These are phyloP conservation scores for Lutraria lutraria DNA, from an alignment of 2,888 invertebrate genomes.

Conservation along the genomic window DNA sequence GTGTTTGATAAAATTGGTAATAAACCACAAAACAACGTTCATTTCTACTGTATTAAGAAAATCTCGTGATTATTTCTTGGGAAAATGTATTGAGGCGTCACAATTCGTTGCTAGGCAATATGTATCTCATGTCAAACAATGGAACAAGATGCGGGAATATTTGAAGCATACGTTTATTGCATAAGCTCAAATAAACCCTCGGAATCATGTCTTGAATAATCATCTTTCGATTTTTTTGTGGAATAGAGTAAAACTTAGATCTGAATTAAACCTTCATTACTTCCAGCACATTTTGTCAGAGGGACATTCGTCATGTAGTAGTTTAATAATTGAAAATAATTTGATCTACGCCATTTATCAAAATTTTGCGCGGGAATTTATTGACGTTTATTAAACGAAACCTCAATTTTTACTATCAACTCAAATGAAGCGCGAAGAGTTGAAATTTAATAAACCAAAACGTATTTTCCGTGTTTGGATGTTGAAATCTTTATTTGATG, in stretches of 20 bases:
- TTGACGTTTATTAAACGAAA: neutral
- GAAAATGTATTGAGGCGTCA: constrained; percentile 10
- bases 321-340: neutral
- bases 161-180: neutral
- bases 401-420: too few relatives aligned
- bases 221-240: neutral
- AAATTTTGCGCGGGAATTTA: neutral
- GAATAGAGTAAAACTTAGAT: neutral
- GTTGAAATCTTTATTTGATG: neutral
- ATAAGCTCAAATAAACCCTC: constrained; percentile 1
- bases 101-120: constrained; percentile 22
- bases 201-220: neutral
- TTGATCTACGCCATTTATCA: neutral
- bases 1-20: too few relatives aligned
- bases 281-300: neutral
- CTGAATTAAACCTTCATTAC: neutral
- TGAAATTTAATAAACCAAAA: neutral
- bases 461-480: neutral
- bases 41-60: neutral
- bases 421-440: too few relatives aligned
- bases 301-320: neutral
- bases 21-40: neutral
- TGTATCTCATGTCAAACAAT: neutral
- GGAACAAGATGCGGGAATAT: constrained; percentile 5
- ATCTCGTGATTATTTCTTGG: neutral